Percentiles rank a stretch among this genome's conserved stretches.
Evolutionary conservation across 1,140 invertebrate genomes (phyloP).

Genomic region (Drosophila parabipectinata): DNA sequence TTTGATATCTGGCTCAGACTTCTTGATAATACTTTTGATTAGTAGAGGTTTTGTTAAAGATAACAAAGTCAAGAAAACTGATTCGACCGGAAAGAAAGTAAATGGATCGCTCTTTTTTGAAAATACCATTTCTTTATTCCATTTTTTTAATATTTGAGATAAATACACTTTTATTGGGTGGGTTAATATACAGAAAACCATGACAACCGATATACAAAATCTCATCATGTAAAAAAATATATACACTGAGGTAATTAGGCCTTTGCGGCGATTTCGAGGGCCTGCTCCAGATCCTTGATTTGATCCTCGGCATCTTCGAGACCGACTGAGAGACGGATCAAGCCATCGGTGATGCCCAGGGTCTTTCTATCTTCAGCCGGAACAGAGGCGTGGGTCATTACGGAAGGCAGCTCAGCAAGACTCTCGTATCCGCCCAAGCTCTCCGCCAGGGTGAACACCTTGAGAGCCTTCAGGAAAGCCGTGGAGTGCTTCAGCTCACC

Average conservation of each 20-base stretch:
- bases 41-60: not conserved
- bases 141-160: not conserved
- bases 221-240: constrained; percentile 11
- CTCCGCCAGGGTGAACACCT: constrained; percentile 96
- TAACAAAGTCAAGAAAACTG: not conserved
- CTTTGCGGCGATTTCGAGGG: constrained; percentile 84
- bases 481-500: constrained; percentile 91
- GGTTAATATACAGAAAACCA: constrained; percentile 22
- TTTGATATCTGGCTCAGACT: not conserved
- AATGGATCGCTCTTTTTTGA: not conserved
- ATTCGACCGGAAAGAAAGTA: not conserved
- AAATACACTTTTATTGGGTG: constrained; percentile 30
- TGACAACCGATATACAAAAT: not conserved
- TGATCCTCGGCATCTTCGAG: constrained; percentile 95
- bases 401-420: constrained; percentile 91
- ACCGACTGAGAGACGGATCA: constrained; percentile 96
- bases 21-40: not conserved
- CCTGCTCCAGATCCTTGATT: constrained; percentile 94
- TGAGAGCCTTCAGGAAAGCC: constrained; percentile 91
- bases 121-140: too few species aligned
- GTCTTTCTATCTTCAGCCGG: constrained; percentile 88
- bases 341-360: constrained; percentile 93
- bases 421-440: constrained; percentile 98
- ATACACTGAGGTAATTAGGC: constrained; percentile 28
- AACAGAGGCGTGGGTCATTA: constrained; percentile 93